Conservation (phyloP, 2,888 invertebrate species). For the Brenthis ino region DNA sequence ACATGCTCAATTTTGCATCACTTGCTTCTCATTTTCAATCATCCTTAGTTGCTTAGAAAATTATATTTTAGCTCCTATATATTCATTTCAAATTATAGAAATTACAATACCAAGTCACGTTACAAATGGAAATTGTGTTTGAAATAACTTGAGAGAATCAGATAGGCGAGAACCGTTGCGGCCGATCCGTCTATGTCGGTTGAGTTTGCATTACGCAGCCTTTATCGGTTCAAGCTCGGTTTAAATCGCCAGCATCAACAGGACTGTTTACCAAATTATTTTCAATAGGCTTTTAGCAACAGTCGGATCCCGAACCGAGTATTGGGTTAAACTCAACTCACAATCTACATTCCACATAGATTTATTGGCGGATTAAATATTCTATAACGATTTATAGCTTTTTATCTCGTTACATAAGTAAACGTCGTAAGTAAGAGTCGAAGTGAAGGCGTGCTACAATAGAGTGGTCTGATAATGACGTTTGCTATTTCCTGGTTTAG, state of each 20-base stretch:
- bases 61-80: conserved; percentile 20
- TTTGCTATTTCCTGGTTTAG: conserved; percentile 53
- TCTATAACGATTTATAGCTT: conserved; percentile 70
- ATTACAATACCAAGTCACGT: conserved; percentile 74
- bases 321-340: conserved; percentile 57
- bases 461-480: conserved; percentile 64
- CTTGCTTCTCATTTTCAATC: too few relatives aligned
- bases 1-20: neutral
- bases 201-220: conserved; percentile 79
- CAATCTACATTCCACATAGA: conserved; percentile 61
- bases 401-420: conserved; percentile 71
- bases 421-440: conserved; percentile 32
- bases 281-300: conserved; percentile 77
- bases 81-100: conserved; percentile 41
- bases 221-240: conserved; percentile 74
- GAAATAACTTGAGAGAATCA: conserved; percentile 80
- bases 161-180: conserved; percentile 75
- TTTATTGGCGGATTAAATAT: conserved; percentile 68
- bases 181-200: conserved; percentile 81
- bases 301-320: conserved; percentile 58
- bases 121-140: conserved; percentile 77
- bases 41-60: conserved; percentile 2
- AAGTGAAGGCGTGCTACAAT: conserved; percentile 55
- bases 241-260: conserved; percentile 78
- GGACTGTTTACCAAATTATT: conserved; percentile 79